Conservation (phyloP, 1,140 invertebrate species). For the Formica exsecta region DNA sequence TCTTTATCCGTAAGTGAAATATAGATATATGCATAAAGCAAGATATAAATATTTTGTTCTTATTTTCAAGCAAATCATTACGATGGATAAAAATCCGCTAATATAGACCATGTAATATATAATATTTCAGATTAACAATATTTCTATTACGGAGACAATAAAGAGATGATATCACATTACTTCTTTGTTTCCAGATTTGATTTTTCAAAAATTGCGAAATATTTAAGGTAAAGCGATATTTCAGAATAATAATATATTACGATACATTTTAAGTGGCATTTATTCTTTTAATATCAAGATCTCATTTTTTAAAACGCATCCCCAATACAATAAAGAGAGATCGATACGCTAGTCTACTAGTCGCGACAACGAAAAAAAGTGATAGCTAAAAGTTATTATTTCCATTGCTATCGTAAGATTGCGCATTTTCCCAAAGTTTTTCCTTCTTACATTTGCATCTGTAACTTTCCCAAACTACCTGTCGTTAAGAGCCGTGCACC, state of each 20-base stretch:
- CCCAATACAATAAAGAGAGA: not conserved
- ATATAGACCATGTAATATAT: not conserved
- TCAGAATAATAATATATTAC: not conserved
- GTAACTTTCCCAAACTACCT: conserved; percentile 2
- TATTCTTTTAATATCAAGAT: not conserved
- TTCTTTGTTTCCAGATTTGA: not conserved
- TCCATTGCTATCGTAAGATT: not conserved
- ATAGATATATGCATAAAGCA: not conserved
- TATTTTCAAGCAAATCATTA: not conserved
- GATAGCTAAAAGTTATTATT: conserved; percentile 6
- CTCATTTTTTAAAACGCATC: not conserved
- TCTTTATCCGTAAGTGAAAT: not conserved
- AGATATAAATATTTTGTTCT: not conserved
- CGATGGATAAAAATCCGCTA: not conserved
- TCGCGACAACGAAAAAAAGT: not conserved
- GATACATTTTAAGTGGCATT: not conserved
- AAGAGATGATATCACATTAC: not conserved
- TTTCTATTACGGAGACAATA: not conserved
- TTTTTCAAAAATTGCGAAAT: not conserved
- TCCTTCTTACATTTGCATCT: not conserved
- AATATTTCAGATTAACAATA: not conserved
- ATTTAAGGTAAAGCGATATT: not conserved
- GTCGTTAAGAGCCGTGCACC: not conserved
- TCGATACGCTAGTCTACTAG: not conserved
- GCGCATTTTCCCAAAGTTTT: not conserved